These are phyloP conservation scores for Megamerina dolium DNA, from an alignment of 2,888 invertebrate species.

Conservation along the genomic window DNA sequence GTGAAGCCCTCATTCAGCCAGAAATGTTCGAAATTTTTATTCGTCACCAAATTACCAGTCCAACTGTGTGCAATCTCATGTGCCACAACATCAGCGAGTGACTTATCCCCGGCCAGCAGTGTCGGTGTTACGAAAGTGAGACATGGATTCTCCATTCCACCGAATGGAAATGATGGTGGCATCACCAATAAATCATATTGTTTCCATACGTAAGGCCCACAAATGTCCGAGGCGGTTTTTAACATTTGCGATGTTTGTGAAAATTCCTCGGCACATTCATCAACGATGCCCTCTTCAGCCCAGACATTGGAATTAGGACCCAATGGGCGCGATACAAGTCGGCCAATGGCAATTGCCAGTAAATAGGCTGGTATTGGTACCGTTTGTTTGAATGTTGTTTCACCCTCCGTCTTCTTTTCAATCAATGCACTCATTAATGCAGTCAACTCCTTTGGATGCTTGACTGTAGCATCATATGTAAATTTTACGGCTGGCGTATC, in stretches of 20 bases:
- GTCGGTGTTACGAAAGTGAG: constrained; percentile 94
- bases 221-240: constrained; percentile 71
- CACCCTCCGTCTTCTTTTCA: constrained; percentile 44
- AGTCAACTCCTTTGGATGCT: constrained; percentile 67
- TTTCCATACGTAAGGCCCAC: constrained; percentile 88
- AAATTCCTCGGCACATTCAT: constrained; percentile 83
- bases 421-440: constrained; percentile 85
- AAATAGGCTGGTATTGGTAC: constrained; percentile 86
- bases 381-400: constrained; percentile 62
- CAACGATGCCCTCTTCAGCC: constrained; percentile 81
- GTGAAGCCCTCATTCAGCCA: constrained; percentile 95
- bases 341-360: constrained; percentile 83
- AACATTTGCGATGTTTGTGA: constrained; percentile 79
- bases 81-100: constrained; percentile 82
- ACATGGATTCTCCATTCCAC: constrained; percentile 98
- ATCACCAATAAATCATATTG: constrained; percentile 83
- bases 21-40: constrained; percentile 89
- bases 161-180: constrained; percentile 86
- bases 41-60: constrained; percentile 93
- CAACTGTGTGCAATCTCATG: constrained; percentile 96
- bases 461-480: constrained; percentile 70
- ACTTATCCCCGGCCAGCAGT: constrained; percentile 84
- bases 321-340: constrained; percentile 65
- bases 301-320: constrained; percentile 80
- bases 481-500: constrained; percentile 87